Conservation (phyloP, 2,888 invertebrate species). For the Petrophora chlorosata region DNA sequence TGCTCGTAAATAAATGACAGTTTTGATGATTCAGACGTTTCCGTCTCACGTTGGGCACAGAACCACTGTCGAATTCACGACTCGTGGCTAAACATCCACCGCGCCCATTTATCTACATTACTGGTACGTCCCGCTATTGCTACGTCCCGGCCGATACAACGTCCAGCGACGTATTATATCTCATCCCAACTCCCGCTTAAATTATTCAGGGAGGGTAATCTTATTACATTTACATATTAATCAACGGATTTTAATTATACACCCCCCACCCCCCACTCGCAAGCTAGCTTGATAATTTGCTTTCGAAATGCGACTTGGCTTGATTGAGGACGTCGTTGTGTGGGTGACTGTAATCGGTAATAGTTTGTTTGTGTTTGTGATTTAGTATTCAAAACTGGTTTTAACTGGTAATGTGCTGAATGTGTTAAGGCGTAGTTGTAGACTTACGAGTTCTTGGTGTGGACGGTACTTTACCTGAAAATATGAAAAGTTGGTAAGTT, state of each 20-base stretch:
- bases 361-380: conserved; percentile 66
- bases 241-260: conserved; percentile 99
- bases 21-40: not conserved
- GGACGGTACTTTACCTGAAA: conserved; percentile 63
- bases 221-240: conserved; percentile 99
- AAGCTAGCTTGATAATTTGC: conserved; percentile 77
- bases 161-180: conserved; percentile 75
- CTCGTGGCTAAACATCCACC: conserved; percentile 21
- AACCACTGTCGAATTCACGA: not conserved
- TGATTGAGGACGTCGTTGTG: conserved; percentile 71
- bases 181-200: conserved; percentile 78
- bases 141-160: too few relatives aligned
- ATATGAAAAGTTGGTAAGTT: conserved; percentile 32
- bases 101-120: conserved; percentile 64
- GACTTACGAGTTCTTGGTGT: conserved; percentile 43
- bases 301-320: conserved; percentile 79
- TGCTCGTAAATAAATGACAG: not conserved
- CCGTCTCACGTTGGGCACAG: not conserved
- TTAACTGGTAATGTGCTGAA: conserved; percentile 34
- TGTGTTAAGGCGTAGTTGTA: not conserved
- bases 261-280: conserved; percentile 82
- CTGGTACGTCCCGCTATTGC: conserved; percentile 61
- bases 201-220: conserved; percentile 97
- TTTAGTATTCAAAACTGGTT: conserved; percentile 45
- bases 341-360: conserved; percentile 61